Conservation (phyloP, 2,888 invertebrate genomes). For the Acleris literana region DNA sequence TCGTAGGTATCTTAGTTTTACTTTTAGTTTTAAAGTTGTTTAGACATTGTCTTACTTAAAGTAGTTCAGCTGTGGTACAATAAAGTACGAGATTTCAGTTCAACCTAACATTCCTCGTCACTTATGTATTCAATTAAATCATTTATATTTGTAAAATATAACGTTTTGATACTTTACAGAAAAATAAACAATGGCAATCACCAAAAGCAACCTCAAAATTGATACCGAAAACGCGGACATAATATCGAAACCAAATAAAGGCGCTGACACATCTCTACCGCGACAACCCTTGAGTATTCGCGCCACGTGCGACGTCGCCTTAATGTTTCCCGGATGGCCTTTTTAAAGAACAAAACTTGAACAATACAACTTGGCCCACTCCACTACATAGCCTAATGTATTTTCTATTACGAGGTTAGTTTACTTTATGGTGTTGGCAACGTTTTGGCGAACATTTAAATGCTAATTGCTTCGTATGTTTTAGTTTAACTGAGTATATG, state of each 20-base stretch:
- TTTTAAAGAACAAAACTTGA: constrained; percentile 64
- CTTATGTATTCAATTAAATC: too few species aligned
- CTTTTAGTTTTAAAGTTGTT: too few species aligned
- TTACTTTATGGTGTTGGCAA: constrained; percentile 24
- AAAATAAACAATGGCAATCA: neutral
- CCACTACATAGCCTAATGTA: constrained; percentile 31
- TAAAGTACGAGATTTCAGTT: too few species aligned
- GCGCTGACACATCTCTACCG: constrained; percentile 17
- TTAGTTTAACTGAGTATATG: neutral
- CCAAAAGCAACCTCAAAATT: neutral
- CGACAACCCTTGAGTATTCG: constrained; percentile 47
- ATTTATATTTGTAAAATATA: too few species aligned
- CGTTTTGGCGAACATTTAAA: constrained; percentile 8
- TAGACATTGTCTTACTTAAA: too few species aligned
- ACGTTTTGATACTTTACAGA: too few species aligned
- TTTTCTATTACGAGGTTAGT: constrained; percentile 37
- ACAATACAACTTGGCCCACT: constrained; percentile 36
- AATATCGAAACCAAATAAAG: constrained; percentile 4
- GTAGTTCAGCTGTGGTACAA: too few species aligned
- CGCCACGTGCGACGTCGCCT: constrained; percentile 57
- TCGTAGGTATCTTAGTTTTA: too few species aligned
- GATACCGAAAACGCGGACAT: neutral
- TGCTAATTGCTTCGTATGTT: neutral
- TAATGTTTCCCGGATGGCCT: constrained; percentile 57
- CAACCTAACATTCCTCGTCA: too few species aligned